Conservation (phyloP, 64 coral and sea anemone species). For the Dendronephthya gigantea region DNA sequence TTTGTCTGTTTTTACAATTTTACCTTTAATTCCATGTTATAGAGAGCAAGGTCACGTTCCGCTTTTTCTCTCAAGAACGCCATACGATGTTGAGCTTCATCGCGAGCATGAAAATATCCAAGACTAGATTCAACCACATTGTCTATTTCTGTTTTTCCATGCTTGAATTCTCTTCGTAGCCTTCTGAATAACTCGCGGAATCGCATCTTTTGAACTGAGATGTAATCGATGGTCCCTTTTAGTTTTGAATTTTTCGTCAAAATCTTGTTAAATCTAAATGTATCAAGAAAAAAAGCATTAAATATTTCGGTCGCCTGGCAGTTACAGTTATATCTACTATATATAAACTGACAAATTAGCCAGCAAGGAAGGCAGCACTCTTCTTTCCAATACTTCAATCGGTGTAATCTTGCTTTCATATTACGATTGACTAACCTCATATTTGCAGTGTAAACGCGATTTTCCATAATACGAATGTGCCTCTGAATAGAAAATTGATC, state of each 20-base stretch:
- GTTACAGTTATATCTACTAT: too few relatives aligned
- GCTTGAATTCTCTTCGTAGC: slow-evolving; percentile 39
- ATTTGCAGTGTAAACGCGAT: slow-evolving; percentile 49
- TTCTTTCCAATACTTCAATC: too few relatives aligned
- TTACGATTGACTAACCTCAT: not conserved
- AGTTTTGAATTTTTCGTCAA: slow-evolving; percentile 53
- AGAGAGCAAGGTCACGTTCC: slow-evolving; percentile 60
- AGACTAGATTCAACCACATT: slow-evolving; percentile 64
- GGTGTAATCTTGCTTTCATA: too few relatives aligned
- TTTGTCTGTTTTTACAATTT: too few relatives aligned
- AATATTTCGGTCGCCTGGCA: not conserved
- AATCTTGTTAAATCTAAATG: slow-evolving; percentile 62
- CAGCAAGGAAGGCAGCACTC: too few relatives aligned
- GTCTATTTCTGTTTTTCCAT: slow-evolving; percentile 62
- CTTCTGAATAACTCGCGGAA: slow-evolving; percentile 51
- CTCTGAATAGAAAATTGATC: slow-evolving; percentile 62
- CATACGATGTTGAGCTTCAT: slow-evolving; percentile 92
- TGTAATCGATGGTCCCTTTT: slow-evolving; percentile 54
- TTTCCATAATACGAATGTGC: slow-evolving; percentile 68
- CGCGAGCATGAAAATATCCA: slow-evolving; percentile 51
- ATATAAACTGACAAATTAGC: too few relatives aligned
- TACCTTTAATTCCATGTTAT: slow-evolving; percentile 83
- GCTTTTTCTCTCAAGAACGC: slow-evolving; percentile 61
- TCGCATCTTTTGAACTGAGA: slow-evolving; percentile 53
- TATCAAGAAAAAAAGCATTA: slow-evolving; percentile 2